Percentiles rank a stretch among this genome's conserved stretches.
Conservation (phyloP, 2,797 vertebrate species). For the Siniperca obscura region DNA sequence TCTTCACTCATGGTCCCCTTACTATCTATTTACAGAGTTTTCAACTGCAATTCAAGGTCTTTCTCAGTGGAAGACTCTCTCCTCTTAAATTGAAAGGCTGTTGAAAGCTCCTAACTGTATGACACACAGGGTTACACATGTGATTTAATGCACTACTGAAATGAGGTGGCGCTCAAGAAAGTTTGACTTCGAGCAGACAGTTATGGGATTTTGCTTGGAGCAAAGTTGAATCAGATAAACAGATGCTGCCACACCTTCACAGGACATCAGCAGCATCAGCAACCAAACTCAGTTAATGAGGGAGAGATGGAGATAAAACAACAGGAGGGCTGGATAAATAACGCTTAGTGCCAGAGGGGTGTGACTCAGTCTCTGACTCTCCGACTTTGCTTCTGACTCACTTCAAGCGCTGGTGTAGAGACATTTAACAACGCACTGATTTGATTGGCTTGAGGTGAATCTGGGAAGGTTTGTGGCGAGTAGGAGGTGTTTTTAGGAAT, state of each 20-base stretch:
- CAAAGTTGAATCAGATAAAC: conserved; percentile 37
- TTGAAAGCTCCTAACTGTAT: neutral
- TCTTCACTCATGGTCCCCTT: neutral
- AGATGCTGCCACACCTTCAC: conserved; percentile 19
- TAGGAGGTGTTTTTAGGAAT: conserved; percentile 11
- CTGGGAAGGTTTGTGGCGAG: conserved; percentile 7
- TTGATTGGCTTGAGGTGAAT: conserved; percentile 57
- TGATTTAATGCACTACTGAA: neutral
- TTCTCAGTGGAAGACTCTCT: neutral
- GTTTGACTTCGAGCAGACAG: neutral
- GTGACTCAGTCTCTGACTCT: conserved; percentile 48
- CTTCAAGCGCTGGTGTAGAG: conserved; percentile 28
- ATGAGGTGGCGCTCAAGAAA: neutral
- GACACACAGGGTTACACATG: neutral
- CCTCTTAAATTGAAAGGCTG: neutral
- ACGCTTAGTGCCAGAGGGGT: conserved; percentile 33
- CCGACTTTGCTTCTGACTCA: conserved; percentile 44
- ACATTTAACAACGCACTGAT: conserved; percentile 46
- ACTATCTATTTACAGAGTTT: neutral
- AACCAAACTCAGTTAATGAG: conserved; percentile 48
- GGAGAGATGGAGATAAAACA: conserved; percentile 42
- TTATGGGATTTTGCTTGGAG: conserved; percentile 18
- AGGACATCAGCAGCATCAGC: conserved; percentile 52
- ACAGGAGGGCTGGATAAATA: conserved; percentile 52
- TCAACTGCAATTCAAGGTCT: neutral